Conservation (phyloP, 23 tunicate species). For the Corella eumyota region DNA sequence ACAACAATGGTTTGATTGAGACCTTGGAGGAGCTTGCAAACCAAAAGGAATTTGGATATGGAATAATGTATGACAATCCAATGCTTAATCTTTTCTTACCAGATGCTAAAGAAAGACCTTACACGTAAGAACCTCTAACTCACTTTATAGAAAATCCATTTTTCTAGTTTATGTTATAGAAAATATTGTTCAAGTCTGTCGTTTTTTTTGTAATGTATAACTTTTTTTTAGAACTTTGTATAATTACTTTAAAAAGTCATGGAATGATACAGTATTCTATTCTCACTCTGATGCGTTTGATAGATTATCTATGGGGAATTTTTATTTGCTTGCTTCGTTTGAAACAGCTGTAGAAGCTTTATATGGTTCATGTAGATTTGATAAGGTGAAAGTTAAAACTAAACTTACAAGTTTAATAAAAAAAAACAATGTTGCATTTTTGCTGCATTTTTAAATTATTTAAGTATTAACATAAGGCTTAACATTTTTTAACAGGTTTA, state of each 20-base stretch:
- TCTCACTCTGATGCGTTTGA: constrained; percentile 26
- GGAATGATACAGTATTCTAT: constrained; percentile 18
- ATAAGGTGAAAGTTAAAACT: constrained; percentile 7
- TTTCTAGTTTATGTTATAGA: no score
- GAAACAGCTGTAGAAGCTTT: constrained; percentile 43
- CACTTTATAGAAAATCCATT: no score
- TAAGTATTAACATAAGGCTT: neutral
- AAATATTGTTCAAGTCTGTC: neutral
- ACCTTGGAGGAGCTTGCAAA: constrained; percentile 42
- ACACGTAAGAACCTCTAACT: no score
- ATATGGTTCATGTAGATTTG: constrained; percentile 29
- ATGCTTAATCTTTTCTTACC: constrained; percentile 37
- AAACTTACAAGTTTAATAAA: neutral
- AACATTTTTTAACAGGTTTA: neutral
- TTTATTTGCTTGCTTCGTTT: constrained; percentile 23
- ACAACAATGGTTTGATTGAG: constrained; percentile 37
- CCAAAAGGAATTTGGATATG: constrained; percentile 44
- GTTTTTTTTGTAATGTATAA: neutral
- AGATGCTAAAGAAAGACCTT: constrained; percentile 40
- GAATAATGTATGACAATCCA: constrained; percentile 35
- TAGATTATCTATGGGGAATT: constrained; percentile 19
- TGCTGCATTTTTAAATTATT: neutral
- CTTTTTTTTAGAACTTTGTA: constrained; percentile 15
- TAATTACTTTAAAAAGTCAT: constrained; percentile 21
- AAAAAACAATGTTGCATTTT: neutral